phyloP scores from a whole-genome alignment of 2,888 invertebrate genomes.

The Melieria omissa region DNA sequence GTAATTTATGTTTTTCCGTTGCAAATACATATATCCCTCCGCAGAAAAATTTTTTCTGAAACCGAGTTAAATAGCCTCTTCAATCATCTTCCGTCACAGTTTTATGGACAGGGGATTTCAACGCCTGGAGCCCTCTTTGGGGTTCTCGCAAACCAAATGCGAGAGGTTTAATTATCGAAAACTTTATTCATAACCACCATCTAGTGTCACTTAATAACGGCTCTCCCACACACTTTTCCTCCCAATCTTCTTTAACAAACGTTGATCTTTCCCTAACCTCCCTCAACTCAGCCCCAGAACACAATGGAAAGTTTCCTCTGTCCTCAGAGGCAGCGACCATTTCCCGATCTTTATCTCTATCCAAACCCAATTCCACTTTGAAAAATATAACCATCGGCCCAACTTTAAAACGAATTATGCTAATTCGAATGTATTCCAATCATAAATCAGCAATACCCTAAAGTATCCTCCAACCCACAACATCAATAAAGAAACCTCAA shows the following conservation, averaged over 20 bases:
- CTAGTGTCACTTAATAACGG: neutral
- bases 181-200: neutral
- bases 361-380: neutral
- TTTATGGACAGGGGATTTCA: neutral
- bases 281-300: neutral
- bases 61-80: neutral
- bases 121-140: conserved; percentile 1
- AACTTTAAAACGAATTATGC: neutral
- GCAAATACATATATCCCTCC: neutral
- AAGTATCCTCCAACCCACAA: neutral
- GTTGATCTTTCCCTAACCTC: neutral
- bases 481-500: neutral
- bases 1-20: neutral
- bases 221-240: neutral
- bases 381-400: neutral
- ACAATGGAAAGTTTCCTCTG: neutral
- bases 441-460: neutral
- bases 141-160: neutral
- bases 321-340: neutral
- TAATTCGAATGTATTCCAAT: neutral
- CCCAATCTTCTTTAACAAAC: neutral
- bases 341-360: neutral
- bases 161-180: conserved; percentile 2
- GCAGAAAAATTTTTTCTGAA: conserved; percentile 9
- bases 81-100: neutral